Base-by-base conservation (phyloP, 2,113 vertebrate species). In the Elephantulus edwardii region DNA sequence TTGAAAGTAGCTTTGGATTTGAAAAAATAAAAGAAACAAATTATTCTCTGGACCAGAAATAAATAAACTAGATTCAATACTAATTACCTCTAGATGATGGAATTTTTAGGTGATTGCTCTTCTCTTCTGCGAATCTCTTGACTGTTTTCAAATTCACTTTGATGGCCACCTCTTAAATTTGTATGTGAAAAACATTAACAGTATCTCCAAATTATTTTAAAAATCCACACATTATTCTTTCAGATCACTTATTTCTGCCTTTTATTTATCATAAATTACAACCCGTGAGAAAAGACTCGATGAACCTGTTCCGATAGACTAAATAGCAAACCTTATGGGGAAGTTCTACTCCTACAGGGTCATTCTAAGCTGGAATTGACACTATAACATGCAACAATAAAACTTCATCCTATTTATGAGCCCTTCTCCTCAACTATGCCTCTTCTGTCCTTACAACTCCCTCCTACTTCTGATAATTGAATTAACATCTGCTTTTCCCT, bases 1-100 rank as follows among this genome's bases (percentile, higher is more conserved):
- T 68, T 83, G 64, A 90, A 83, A 87, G 52, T 76, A 78, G 14
- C 64, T 82, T 58, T 84, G 70, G 28, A 76, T 74, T 54, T 91
- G 13, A 87, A 81, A 86, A 64, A 75, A n/a, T n/a, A n/a, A n/a
- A n/a, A n/a, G n/a, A n/a, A n/a, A n/a, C n/a, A n/a, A n/a, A n/a
- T n/a, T 66, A 68, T 75, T 54, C 42, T 85, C 81, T 33, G 79
- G 38, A 50, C 20, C 35, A 5, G 54, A 60, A 75, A 91, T 48
- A 81, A 66, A 81, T 17, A 44, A 1, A 13, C 10, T 8, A 66
- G 58, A 88, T 83, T 42, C 38, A 82, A 50, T 12, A 58, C 40
- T 28, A 11, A 42, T 19, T 54, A 60, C 38, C 40, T 66, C 46
- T 22, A 26, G 50, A 24, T 35, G 35, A 17, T 38, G 20, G 13